Percentiles rank a stretch among this genome's conserved stretches.
phyloP scores from a whole-genome alignment of 2,113 vertebrate genomes.

The Zosterops pallidus region DNA sequence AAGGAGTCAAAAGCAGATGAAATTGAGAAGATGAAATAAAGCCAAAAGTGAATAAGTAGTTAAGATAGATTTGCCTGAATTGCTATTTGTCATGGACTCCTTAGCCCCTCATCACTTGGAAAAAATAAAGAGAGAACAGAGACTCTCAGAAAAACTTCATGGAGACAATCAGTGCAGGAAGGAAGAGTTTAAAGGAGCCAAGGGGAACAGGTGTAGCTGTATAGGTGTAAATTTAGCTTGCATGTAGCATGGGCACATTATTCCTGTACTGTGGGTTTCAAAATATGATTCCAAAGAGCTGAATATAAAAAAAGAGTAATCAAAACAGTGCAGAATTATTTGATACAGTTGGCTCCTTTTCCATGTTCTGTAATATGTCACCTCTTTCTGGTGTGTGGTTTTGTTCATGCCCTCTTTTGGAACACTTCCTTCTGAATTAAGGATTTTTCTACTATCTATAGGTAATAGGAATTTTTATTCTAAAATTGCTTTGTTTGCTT shows the following conservation, averaged over 20 bases:
- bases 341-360: background rate
- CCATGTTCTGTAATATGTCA: background rate
- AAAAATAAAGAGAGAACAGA: background rate
- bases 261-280: background rate
- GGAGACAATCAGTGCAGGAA: background rate
- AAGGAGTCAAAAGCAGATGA: background rate
- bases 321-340: background rate
- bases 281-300: background rate
- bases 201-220: background rate
- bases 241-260: background rate
- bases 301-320: background rate
- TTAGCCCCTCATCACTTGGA: background rate
- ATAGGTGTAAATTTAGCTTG: background rate
- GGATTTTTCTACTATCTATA: background rate
- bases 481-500: background rate
- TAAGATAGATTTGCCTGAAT: background rate
- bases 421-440: background rate
- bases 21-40: conserved; percentile 37
- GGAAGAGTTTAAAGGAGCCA: background rate
- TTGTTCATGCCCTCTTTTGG: background rate
- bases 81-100: background rate
- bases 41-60: background rate
- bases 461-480: background rate
- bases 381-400: background rate
- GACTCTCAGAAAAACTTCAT: background rate